phyloP scores from a whole-genome alignment of 2,888 invertebrate genomes.

The Cheilosia scutellata region DNA sequence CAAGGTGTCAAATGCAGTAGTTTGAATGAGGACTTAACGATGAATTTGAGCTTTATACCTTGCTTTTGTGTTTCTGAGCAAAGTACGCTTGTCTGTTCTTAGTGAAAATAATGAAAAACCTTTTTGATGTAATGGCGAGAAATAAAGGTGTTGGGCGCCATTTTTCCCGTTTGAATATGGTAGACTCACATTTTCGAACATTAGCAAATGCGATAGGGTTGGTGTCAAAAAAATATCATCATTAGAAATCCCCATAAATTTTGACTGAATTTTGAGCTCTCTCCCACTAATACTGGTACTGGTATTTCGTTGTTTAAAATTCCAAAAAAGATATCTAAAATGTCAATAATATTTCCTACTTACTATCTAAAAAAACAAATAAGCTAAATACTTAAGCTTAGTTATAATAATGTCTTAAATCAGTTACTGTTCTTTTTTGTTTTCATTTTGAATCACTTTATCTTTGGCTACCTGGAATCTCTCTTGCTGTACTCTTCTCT shows the following conservation, averaged over 20 bases:
- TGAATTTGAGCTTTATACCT: no score
- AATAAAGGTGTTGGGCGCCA: no score
- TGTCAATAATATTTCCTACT: constrained; percentile 41
- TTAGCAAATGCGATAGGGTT: no score
- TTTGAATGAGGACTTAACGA: no score
- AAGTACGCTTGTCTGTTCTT: no score
- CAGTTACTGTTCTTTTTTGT: constrained; percentile 25
- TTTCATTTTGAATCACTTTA: constrained; percentile 55
- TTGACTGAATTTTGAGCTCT: neutral
- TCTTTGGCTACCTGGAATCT: constrained; percentile 45
- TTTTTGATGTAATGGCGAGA: no score
- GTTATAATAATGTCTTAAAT: constrained; percentile 21
- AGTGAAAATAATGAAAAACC: no score
- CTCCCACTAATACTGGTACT: neutral
- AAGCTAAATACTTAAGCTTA: constrained; percentile 46
- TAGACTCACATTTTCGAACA: no score
- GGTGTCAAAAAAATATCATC: neutral
- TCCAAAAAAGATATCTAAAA: constrained; percentile 33
- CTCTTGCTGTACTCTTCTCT: neutral
- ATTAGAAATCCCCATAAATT: neutral
- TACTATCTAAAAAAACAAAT: constrained; percentile 43
- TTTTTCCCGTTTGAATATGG: no score
- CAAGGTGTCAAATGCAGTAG: no score
- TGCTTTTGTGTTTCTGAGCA: no score
- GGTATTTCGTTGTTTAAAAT: constrained; percentile 56